Evolutionary conservation across 2,888 invertebrate species (phyloP), one percentile per base, ranked within the genome.

Genomic region (Drosophila suboccidentalis): DNA sequence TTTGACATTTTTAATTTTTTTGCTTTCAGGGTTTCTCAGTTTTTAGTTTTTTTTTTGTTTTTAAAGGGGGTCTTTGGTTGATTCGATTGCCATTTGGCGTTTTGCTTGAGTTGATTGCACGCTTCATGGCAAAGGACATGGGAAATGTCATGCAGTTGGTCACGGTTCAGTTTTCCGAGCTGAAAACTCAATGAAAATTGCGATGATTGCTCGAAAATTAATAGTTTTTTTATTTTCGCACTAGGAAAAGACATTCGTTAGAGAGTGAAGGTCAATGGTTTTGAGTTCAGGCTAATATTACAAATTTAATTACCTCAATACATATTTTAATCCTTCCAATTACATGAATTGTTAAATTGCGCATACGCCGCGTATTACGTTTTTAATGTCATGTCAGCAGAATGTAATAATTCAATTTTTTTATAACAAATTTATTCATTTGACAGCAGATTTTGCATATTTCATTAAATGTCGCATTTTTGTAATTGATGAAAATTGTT

Each of bases 71-170:
- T 50, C 22, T 60, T 44, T 49, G 38, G 15, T 54, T 5, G 34
- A 43, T 57, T 70, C 47, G 50, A 62, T 69, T 78, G 62, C 44
- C 58, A 68, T 53, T 68, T 61, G 49, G 34, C 62, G 68, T 69
- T 38, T 63, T 58, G 87, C 64, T 82, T 72, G 72, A 69, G 85
- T 84, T 87, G 82, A 77, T 61, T 84, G 83, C 82, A 83, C 79
- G 83, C 68, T 57, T 60, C 69, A 82, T 59, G 62, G 82, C 51
- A 74, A 81, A 53, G 78, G 69, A 78, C 64, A 65, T 51, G 34
- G 38, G 22, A 64, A 64, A 58, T 50, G 55, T 62, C 69, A 22
- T 53, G 32, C 43, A 69, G 57, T 44, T 84, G 69, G 65, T 47
- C 69, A 67, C 67, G 72, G 78, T 53, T 70, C 58, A 61, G 19